Base-by-base conservation (phyloP, 2,113 vertebrate species). In the Thryonomys swinderianus region DNA sequence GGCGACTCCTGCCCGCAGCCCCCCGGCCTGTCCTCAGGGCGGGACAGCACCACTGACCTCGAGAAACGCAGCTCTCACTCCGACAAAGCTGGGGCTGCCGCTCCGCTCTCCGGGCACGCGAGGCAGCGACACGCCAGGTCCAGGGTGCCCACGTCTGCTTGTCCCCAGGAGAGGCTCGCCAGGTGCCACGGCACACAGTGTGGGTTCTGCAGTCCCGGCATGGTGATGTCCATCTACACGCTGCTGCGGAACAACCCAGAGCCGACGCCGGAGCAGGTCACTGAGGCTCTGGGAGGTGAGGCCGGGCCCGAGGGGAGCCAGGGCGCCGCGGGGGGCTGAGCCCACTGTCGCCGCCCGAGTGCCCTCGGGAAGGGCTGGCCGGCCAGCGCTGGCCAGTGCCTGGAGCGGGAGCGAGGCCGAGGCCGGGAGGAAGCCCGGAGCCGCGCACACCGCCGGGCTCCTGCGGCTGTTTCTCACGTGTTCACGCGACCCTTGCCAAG, bases 131-230 rank as follows among this genome's bases (percentile, higher is more conserved):
- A 30, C 9, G 10, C 34, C 40, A n/a, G 13, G 48, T n/a, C n/a
- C 51, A 34, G 16, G 42, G 57, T 5, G 25, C 76, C 59, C 23
- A n/a, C 69, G 18, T 95, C 30, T 34, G 48, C 57, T 84, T 96
- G 59, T 57, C 4, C 88, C 83, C 88, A 99, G 99, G 99, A 99
- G 97, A 98, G 99, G 42, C 98, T 99, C 34, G 99, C 99, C 14
- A 99, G 99, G 96, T 98, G 98, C 82, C 98, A 99, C 0, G 99
- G 99, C 32, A 99, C 98, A 1, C 99, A 99, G 96, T 99, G 99
- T 95, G 99, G 99, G 66, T 99, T 99, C 98, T 99, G 99, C 92
- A 99, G 99, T 14, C 99, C 99, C 0, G 99, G 99, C 21, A 99
- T 99, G 99, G 99, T 99, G 97, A 99, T 99, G 99, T 99, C 99